Conservation (phyloP, 1,140 invertebrate species). For the Lordiphosa clarofinis region DNA sequence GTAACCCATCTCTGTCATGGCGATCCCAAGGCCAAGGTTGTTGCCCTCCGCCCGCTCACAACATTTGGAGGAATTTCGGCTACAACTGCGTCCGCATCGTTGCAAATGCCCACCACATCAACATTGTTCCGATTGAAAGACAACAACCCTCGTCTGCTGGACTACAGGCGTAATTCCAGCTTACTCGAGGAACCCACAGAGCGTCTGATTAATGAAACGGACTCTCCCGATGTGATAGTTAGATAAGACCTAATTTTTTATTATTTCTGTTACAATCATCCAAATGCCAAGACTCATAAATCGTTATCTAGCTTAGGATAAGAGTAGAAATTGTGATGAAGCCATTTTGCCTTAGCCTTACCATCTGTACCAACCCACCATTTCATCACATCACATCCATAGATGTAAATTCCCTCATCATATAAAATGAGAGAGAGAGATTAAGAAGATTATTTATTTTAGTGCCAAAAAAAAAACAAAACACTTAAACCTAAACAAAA, state of each 20-base stretch:
- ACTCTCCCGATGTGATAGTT: conserved; percentile 60
- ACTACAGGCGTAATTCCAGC: conserved; percentile 55
- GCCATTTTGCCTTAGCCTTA: conserved; percentile 42
- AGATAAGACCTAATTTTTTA: conserved; percentile 56
- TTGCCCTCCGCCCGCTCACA: conserved; percentile 47
- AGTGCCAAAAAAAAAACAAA: conserved; percentile 57
- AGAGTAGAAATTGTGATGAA: conserved; percentile 20
- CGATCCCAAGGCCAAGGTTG: conserved; percentile 66
- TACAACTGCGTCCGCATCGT: background rate
- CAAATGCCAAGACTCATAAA: conserved; percentile 46
- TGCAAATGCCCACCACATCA: conserved; percentile 3
- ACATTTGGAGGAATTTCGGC: conserved; percentile 23
- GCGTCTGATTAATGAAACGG: conserved; percentile 32
- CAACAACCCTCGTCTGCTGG: conserved; percentile 36
- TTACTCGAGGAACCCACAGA: conserved; percentile 22
- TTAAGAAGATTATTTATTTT: conserved; percentile 75
- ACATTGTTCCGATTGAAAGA: background rate
- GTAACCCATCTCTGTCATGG: conserved; percentile 59
- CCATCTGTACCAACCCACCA: conserved; percentile 4
- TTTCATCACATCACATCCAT: background rate
- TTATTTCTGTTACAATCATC: conserved; percentile 36
- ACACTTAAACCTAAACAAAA: conserved; percentile 39
- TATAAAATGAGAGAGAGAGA: conserved; percentile 60
- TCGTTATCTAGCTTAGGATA: conserved; percentile 29
- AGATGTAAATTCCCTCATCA: conserved; percentile 21